phyloP scores from a whole-genome alignment of 1,140 invertebrate genomes.

The Pseudomyrmex cubaensis region DNA sequence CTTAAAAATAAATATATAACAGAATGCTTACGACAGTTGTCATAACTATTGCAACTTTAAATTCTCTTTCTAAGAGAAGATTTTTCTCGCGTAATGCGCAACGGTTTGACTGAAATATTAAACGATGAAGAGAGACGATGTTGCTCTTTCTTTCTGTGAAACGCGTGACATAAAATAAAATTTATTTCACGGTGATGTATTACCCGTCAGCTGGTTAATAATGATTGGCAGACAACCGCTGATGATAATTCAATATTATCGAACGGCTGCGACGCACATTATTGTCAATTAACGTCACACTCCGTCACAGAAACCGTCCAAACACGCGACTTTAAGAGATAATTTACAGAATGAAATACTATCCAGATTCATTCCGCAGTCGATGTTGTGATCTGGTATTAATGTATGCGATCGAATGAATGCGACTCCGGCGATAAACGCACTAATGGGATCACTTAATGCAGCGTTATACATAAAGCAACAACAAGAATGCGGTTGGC shows the following conservation, averaged over 20 bases:
- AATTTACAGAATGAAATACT: conserved; percentile 45
- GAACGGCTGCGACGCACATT: conserved; percentile 18
- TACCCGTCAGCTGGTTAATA: not conserved
- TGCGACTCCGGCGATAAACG: conserved; percentile 24
- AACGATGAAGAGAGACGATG: not conserved
- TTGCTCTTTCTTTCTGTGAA: not conserved
- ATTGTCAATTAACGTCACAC: conserved; percentile 56
- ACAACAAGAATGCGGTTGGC: not conserved
- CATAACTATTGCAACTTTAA: too few species aligned
- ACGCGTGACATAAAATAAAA: not conserved
- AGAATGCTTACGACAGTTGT: too few species aligned
- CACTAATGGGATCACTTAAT: conserved; percentile 45
- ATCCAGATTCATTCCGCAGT: not conserved
- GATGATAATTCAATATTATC: conserved; percentile 51
- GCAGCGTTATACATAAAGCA: not conserved
- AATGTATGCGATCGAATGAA: conserved; percentile 17
- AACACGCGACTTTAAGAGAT: conserved; percentile 46
- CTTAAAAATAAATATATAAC: too few species aligned
- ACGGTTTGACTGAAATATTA: not conserved
- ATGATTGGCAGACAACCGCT: conserved; percentile 13
- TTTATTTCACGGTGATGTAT: conserved; percentile 7
- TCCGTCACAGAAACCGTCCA: conserved; percentile 28
- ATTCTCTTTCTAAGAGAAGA: too few species aligned
- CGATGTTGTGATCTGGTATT: conserved; percentile 36
- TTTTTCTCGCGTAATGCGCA: too few species aligned